Base-by-base conservation (phyloP, 2,888 invertebrate species). In the Neria commutata region DNA sequence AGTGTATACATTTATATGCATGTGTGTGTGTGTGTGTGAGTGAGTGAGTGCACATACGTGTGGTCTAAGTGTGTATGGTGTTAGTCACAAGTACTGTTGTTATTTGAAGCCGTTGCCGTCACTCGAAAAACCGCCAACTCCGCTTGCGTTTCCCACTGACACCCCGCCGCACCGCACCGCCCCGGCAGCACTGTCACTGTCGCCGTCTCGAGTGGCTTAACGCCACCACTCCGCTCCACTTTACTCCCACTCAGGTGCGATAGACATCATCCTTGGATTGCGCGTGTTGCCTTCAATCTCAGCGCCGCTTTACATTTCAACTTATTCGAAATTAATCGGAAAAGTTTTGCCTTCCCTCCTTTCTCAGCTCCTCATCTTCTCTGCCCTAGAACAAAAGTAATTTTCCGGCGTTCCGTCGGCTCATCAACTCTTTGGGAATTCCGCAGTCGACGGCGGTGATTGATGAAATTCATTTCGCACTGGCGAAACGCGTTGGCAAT, bases 391-490 rank as follows among this genome's bases (percentile, higher is more conserved):
- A 68, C 60, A 66, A 60, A 67, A 67, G 67, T 63, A 66, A 69
- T 69, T 69, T 67, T 67, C 63, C 64, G 69, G 66, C 63, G 67
- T 63, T 69, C 67, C 63, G 63, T 60, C 64, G 67, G 62, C 66
- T 67, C 69, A 65, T 66, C 63, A 69, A 69, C 65, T 67, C 65
- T 66, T 67, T 68, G 63, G 60, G 66, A 67, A 62, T 65, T 64
- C 64, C 54, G 56, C 47, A 50, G 45, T 42, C 42, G 21, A 19
- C 6, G 17, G 6, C 8, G 60, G 67, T 69, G 68, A 69, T 69
- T 69, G 68, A 69, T 69, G 68, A 69, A 69, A 69, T 64, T 61
- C 29, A 29, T 25, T 58, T 40, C 29, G 49, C 53, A 26, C 47
- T 51, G 48, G 51, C n/a, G n/a, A n/a, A 57, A 42, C 16, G 51